Percentiles rank a stretch among this genome's conserved stretches.
Evolutionary conservation across 2,888 invertebrate species (phyloP).

Genomic region (Tryphoninae sp.): DNA sequence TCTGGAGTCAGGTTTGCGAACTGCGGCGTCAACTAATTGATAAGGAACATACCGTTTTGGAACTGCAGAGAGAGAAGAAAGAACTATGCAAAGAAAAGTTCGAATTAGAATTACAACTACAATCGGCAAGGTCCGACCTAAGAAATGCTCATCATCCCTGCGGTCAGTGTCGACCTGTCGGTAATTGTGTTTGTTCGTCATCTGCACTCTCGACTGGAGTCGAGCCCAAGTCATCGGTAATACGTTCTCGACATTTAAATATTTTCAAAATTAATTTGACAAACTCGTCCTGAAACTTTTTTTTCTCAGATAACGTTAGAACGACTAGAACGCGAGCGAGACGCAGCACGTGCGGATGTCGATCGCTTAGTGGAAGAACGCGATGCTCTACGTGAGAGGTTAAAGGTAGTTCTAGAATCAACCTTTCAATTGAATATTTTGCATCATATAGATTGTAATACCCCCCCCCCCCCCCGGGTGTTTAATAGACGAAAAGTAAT

Average conservation of each 20-base stretch:
- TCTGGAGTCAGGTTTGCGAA: conserved; percentile 73
- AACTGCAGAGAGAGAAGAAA: conserved; percentile 81
- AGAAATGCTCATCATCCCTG: conserved; percentile 69
- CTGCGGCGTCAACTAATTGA: conserved; percentile 78
- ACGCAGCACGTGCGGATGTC: conserved; percentile 83
- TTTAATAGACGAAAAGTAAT: background rate
- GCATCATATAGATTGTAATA: conserved; percentile 1
- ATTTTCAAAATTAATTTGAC: background rate
- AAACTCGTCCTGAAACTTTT: background rate
- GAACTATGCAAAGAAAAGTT: conserved; percentile 81
- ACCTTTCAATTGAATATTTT: background rate
- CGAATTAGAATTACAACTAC: conserved; percentile 80
- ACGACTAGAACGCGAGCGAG: conserved; percentile 83
- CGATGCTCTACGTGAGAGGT: conserved; percentile 83
- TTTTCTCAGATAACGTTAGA: conserved; percentile 77
- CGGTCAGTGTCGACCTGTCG: conserved; percentile 66
- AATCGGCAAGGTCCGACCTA: conserved; percentile 70
- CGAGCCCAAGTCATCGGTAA: conserved; percentile 68
- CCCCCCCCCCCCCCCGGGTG: background rate
- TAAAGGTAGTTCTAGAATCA: conserved; percentile 80
- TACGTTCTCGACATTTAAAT: conserved; percentile 26
- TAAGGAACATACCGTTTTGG: conserved; percentile 79
- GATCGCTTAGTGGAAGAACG: conserved; percentile 85
- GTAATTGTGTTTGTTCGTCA: conserved; percentile 65
- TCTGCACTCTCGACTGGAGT: conserved; percentile 54